Evolutionary conservation across 2,113 vertebrate genomes (phyloP).

Genomic region (Burhinus oedicnemus): DNA sequence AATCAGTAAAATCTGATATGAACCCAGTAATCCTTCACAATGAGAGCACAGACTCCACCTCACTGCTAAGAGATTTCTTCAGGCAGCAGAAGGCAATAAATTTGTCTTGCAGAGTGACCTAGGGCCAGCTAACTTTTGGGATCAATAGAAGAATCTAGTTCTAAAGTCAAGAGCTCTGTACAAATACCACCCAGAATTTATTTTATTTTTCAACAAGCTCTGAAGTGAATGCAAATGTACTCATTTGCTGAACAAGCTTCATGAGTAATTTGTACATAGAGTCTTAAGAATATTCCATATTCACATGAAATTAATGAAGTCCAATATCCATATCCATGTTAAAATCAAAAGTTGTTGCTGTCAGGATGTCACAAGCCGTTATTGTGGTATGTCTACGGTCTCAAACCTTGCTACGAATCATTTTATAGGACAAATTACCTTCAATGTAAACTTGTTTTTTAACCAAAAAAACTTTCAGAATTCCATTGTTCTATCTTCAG

Average conservation of each 20-base stretch:
- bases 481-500: not conserved
- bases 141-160: constrained; percentile 28
- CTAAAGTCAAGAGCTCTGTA: not conserved
- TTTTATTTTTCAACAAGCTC: not conserved
- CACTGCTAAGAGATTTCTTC: not conserved
- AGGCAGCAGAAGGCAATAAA: not conserved
- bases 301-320: not conserved
- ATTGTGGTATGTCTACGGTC: not conserved
- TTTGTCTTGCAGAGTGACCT: not conserved
- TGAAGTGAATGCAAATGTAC: not conserved
- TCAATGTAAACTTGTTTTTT: not conserved
- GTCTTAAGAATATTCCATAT: not conserved
- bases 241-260: not conserved
- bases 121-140: not conserved
- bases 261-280: not conserved
- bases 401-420: not conserved
- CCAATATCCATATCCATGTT: not conserved
- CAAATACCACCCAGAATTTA: not conserved
- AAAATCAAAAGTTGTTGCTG: not conserved
- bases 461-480: not conserved
- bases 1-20: not conserved
- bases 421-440: not conserved
- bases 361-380: not conserved
- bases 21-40: not conserved
- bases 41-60: not conserved